Conservation (phyloP, 1,140 invertebrate species). For the Drosophila tani region DNA sequence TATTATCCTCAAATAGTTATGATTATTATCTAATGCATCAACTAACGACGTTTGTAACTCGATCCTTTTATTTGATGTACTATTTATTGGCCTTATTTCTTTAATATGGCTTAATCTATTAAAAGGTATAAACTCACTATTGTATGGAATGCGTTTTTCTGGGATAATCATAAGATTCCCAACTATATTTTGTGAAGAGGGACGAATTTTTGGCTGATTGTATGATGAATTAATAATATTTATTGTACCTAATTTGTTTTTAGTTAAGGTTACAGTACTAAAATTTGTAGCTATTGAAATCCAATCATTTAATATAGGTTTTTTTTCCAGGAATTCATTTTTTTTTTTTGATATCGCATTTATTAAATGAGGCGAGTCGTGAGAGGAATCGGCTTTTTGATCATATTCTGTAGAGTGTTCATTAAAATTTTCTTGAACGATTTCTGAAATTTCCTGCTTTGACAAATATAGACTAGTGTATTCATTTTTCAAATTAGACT, state of each 20-base stretch:
- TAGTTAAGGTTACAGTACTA: not conserved
- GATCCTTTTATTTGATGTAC: not conserved
- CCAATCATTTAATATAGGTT: not conserved
- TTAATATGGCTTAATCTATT: not conserved
- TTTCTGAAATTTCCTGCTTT: not conserved
- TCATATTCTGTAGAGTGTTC: not conserved
- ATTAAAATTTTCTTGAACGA: not conserved
- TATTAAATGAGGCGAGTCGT: not conserved
- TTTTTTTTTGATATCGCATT: constrained; percentile 2
- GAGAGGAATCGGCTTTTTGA: constrained; percentile 25
- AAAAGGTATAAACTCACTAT: not conserved
- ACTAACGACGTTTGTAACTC: not conserved
- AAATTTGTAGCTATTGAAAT: constrained; percentile 5
- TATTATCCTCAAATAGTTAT: not conserved
- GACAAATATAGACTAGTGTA: not conserved
- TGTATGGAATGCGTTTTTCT: not conserved
- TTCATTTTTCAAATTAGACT: not conserved
- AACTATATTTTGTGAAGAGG: not conserved
- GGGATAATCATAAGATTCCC: not conserved
- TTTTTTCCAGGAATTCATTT: not conserved
- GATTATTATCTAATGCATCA: not conserved
- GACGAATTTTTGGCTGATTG: not conserved
- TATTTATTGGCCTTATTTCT: not conserved
- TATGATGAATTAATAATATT: not conserved
- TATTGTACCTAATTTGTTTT: constrained; percentile 19